These are phyloP conservation scores for Corythornis cristatus DNA, from an alignment of 2,113 vertebrate species.

Conservation along the genomic window DNA sequence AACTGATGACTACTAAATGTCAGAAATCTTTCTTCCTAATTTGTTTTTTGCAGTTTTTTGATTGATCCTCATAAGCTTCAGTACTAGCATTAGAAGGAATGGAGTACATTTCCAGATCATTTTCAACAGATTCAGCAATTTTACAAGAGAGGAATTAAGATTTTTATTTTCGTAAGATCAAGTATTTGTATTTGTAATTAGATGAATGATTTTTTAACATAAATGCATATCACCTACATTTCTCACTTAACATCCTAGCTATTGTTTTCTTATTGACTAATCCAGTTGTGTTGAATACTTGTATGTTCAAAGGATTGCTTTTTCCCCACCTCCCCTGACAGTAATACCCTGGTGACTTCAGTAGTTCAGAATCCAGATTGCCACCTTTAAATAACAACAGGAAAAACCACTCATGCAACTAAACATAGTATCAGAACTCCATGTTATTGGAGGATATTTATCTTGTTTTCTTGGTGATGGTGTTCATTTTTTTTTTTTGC, in stretches of 20 bases:
- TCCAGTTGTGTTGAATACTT: not conserved
- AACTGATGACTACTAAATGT: not conserved
- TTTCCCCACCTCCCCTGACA: not conserved
- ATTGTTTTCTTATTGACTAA: not conserved
- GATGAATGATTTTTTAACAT: not conserved
- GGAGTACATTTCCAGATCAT: not conserved
- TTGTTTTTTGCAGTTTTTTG: not conserved
- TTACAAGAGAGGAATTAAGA: not conserved
- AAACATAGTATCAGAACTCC: not conserved
- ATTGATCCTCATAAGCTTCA: not conserved
- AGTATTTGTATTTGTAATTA: not conserved
- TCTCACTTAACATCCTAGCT: not conserved
- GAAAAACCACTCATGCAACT: not conserved
- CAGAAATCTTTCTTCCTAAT: not conserved
- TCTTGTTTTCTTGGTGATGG: not conserved
- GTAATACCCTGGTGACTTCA: not conserved
- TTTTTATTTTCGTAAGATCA: not conserved
- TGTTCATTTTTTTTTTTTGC: fast-evolving
- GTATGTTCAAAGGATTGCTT: not conserved
- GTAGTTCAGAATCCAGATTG: not conserved
- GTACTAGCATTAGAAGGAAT: not conserved
- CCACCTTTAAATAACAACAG: not conserved
- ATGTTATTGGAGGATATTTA: not conserved
- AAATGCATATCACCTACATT: not conserved
- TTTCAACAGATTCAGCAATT: not conserved